Percentiles rank a stretch among this genome's conserved stretches.
Conservation (phyloP, 2,113 vertebrate genomes). For the Perca flavescens region DNA sequence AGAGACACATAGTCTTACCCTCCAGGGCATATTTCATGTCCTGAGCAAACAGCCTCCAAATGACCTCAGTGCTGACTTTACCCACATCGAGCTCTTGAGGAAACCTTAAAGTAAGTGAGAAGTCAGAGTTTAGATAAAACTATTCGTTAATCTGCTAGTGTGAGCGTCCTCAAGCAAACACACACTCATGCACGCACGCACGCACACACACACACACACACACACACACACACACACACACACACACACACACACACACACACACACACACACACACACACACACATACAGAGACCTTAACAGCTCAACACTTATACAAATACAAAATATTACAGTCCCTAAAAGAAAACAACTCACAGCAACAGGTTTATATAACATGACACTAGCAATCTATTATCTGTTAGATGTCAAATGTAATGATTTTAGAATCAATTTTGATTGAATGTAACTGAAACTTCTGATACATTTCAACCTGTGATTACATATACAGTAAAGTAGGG, state of each 20-base stretch:
- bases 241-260: neutral
- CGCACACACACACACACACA: neutral
- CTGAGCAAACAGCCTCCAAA: conserved; percentile 97
- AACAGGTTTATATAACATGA: neutral
- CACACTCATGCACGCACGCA: neutral
- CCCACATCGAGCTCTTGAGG: conserved; percentile 94
- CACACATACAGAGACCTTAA: neutral
- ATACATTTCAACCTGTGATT: no score
- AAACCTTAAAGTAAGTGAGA: conserved; percentile 81
- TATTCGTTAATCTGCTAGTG: neutral
- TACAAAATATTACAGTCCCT: neutral
- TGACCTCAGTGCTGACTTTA: conserved; percentile 96
- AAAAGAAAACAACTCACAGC: neutral
- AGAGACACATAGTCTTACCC: conserved; percentile 80
- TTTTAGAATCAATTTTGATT: neutral
- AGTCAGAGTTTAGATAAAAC: conserved; percentile 4
- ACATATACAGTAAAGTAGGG: no score
- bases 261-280: neutral
- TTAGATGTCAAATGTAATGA: neutral
- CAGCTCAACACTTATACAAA: neutral
- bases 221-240: neutral
- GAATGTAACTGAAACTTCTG: no score
- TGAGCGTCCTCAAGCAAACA: neutral
- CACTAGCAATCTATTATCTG: neutral
- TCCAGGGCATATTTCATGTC: conserved; percentile 98